A percentile compares a stretch with the other conserved stretches of the same genome.
Evolutionary conservation across 2,797 vertebrate species (phyloP).

Genomic region (Crax fasciolata): DNA sequence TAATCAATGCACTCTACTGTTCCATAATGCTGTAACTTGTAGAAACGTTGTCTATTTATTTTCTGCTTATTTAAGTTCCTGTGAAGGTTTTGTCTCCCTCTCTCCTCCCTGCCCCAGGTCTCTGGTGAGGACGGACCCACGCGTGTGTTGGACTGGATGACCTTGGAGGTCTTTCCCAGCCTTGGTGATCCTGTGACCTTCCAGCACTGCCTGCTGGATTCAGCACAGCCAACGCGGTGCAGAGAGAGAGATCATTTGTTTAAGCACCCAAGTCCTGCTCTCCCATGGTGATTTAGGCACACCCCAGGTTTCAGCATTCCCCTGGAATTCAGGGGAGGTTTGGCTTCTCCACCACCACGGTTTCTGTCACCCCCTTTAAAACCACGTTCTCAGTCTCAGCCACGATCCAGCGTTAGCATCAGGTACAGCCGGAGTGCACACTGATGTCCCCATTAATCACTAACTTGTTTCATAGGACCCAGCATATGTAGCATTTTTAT

Average conservation of each 20-base stretch:
- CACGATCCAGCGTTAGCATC: constrained; percentile 44
- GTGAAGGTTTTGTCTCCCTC: constrained; percentile 65
- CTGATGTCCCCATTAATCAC: constrained; percentile 78
- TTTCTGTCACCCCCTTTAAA: constrained; percentile 22
- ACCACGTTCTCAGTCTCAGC: constrained; percentile 65
- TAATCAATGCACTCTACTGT: constrained; percentile 87
- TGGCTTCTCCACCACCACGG: not conserved
- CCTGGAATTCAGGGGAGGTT: not conserved
- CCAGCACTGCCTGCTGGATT: constrained; percentile 15
- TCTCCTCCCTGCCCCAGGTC: not conserved
- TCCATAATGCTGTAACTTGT: constrained; percentile 85
- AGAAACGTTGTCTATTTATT: constrained; percentile 87
- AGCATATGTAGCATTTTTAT: constrained; percentile 93
- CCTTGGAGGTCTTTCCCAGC: too few species aligned
- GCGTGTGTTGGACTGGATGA: not conserved
- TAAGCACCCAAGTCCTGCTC: constrained; percentile 48
- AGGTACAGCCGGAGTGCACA: constrained; percentile 72
- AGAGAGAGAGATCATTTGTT: not conserved
- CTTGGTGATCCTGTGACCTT: not conserved
- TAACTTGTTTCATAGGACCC: constrained; percentile 87
- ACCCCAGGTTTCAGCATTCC: not conserved
- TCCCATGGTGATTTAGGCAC: constrained; percentile 36
- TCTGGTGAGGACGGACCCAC: not conserved
- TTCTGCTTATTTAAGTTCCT: constrained; percentile 87
- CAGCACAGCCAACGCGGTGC: not conserved